Evolutionary conservation across 2,888 invertebrate genomes (phyloP), one percentile per base, ranked within the genome.

Genomic region (Asteroscopus sphinx): DNA sequence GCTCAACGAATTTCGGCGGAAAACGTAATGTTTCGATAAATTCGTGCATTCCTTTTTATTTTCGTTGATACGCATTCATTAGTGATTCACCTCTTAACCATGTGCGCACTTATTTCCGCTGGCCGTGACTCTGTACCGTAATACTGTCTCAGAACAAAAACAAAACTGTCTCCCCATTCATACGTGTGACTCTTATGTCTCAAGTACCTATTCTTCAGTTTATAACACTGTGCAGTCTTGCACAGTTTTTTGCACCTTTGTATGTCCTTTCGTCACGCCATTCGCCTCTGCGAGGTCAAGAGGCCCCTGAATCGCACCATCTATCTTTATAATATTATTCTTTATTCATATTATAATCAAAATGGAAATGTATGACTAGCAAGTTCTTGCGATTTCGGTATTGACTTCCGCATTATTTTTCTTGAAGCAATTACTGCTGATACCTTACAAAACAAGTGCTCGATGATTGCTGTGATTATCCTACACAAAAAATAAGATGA

Each of bases 221-320:
- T 61, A 59, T 69, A 65, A 65, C 76, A 77, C 79, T 82, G 77
- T n/a, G n/a, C n/a, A n/a, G n/a, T 80, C 73, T 77, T 59, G 58
- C 54, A 61, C 63, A 74, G 65, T 63, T 77, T 84, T 86, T 84
- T 83, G 76, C 75, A 65, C 55, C 70, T 78, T 77, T 81, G 77
- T 80, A 55, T 73, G 77, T 83, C 82, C 82, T 88, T 87, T 86
- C 81, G 88, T 84, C 82, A 85, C 81, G 86, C 74, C 64, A 74
- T 76, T 78, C 62, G 79, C 67, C 56, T 81, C 73, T 79, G 68
- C 86, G 86, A 88, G 87, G 87, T 81, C 85, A 77, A 71, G 79
- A 86, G 85, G 83, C 86, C 83, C 63, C 74, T 72, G 67, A 70
- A 80, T 69, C 73, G 68, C 73, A 70, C 51, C 72, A 77, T 68